phyloP scores from a whole-genome alignment of 2,797 vertebrate genomes.

The Potorous gilbertii region DNA sequence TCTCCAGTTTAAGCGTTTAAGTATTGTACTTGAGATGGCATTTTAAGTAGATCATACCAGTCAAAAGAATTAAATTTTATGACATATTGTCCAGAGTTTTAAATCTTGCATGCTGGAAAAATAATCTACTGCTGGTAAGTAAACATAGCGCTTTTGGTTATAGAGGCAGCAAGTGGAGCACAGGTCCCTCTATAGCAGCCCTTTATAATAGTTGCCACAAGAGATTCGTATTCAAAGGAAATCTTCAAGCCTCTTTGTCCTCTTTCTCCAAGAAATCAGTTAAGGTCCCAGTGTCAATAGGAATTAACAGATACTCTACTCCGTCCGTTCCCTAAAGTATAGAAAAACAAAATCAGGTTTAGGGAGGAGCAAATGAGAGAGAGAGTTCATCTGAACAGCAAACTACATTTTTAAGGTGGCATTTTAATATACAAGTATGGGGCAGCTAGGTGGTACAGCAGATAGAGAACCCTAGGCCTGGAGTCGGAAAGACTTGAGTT shows the following conservation, averaged over 20 bases:
- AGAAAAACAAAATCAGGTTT: slow-evolving; percentile 12
- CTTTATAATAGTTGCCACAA: slow-evolving; percentile 20
- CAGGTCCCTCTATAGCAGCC: neutral
- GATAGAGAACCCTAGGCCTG: neutral
- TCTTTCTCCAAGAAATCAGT: slow-evolving; percentile 94
- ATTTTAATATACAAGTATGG: slow-evolving; percentile 20
- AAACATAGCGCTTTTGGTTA: slow-evolving; percentile 49
- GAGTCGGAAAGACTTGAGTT: neutral
- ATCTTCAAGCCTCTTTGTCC: slow-evolving; percentile 84
- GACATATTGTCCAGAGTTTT: slow-evolving; percentile 9
- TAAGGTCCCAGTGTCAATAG: slow-evolving; percentile 91
- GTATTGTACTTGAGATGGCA: slow-evolving; percentile 49
- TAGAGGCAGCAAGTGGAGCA: slow-evolving; percentile 51
- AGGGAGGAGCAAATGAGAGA: slow-evolving; percentile 13
- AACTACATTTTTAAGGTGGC: slow-evolving; percentile 14
- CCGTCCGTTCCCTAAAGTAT: slow-evolving; percentile 93
- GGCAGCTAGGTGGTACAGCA: neutral
- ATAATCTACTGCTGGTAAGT: slow-evolving; percentile 41
- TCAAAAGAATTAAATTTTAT: slow-evolving; percentile 29
- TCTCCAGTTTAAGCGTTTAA: slow-evolving; percentile 62
- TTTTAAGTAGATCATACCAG: slow-evolving; percentile 28
- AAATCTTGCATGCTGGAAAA: slow-evolving; percentile 43
- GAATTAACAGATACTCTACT: slow-evolving; percentile 94
- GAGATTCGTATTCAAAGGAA: slow-evolving; percentile 34
- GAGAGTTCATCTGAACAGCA: neutral